Evolutionary conservation across 2,888 invertebrate species (phyloP), one percentile per base, ranked within the genome.

Genomic region (Parapristionchus giblindavisi): DNA sequence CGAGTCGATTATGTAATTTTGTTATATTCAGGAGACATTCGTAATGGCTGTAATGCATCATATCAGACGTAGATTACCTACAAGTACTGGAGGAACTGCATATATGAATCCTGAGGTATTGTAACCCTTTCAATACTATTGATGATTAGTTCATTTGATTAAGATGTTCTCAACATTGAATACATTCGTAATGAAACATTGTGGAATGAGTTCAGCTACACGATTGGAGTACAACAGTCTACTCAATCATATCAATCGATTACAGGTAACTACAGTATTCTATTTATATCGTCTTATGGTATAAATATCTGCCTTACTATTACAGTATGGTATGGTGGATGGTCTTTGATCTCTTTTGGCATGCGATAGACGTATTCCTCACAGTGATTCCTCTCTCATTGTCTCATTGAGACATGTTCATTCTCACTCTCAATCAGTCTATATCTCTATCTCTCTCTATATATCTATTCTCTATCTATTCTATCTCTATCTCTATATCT

Each of bases 1-100:
- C 29, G 43, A 40, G 36, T 24, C 6, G 24, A 6, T 38, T 32
- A 4, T 36, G 21, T 60, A 36, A 61, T 34, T 17, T 34, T 14
- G 3, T 32, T 48, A 11, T 24, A n/a, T 63, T 43, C 54, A 77
- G 77, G 85, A 86, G 21, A 63, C 77, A 11, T 77, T 86, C 66
- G 80, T 79, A 5, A 78, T 77, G 63, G 75, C 80, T 24, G 75
- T 85, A 2, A 75, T 84, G 27, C 77, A 77, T 24, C 79, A 79
- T 65, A 75, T 84, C 32, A 77, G 79, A 36, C 61, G 81, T 24
- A 54, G 81, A 29, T 76, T 76, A 54, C 77, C 79, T 4, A 24
- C 71, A 24, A 38, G 54, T 6, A 27, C 52, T 17, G 60, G 34
- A 21, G 36, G 34, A 14, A 32, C 32, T 43, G 63, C 63, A 3